phyloP scores from a whole-genome alignment of 92 coral and sea anemone species.

The Zoanthus solanderi region DNA sequence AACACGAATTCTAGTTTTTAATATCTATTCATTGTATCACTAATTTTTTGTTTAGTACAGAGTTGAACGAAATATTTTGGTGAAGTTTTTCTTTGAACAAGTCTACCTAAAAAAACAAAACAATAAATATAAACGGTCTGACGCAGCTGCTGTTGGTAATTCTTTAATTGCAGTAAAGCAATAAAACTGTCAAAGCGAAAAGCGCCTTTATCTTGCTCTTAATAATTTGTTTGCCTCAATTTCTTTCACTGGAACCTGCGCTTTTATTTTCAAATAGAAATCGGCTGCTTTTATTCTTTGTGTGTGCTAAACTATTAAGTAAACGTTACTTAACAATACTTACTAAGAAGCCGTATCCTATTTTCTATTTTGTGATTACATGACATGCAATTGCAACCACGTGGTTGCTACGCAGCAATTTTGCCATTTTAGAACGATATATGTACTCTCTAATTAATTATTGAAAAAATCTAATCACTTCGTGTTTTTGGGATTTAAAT shows the following conservation, averaged over 20 bases:
- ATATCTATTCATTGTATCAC: not conserved
- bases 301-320: not conserved
- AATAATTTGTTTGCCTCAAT: not conserved
- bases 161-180: not conserved
- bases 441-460: too few species aligned
- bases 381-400: too few species aligned
- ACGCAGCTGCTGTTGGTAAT: not conserved
- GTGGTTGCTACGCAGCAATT: too few species aligned
- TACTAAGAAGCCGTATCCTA: too few species aligned
- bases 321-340: not conserved
- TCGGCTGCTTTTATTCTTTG: not conserved
- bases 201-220: not conserved
- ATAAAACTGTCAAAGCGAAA: constrained; percentile 2
- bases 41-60: not conserved
- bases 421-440: too few species aligned
- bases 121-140: not conserved
- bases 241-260: not conserved
- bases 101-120: not conserved
- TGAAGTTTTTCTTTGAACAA: not conserved
- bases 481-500: too few species aligned
- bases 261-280: not conserved
- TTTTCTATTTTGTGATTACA: too few species aligned
- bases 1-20: not conserved
- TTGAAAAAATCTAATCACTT: too few species aligned
- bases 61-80: not conserved